Base-by-base conservation (phyloP, 2,113 vertebrate species). In the Capreolus pygargus region DNA sequence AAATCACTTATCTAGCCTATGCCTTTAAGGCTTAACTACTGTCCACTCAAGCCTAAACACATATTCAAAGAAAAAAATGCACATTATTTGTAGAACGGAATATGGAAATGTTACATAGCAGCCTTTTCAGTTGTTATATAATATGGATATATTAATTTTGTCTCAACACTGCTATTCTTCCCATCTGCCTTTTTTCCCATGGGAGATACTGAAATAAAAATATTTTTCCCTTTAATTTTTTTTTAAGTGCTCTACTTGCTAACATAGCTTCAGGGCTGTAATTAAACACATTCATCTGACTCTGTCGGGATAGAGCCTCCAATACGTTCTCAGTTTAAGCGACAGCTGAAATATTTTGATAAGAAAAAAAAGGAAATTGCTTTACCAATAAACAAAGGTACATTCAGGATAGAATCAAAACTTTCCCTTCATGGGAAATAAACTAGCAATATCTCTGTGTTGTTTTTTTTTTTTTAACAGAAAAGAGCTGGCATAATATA, bases 291-390 rank as follows among this genome's bases (percentile, higher is more conserved):
- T 57, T 92, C 95, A 89, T 96, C 83, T 89, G 88, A 89, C 81
- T 94, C 85, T 86, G 95, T 0, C 84, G 89, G 54, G 5, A 97
- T 91, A 98, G 16, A 60, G 6, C 61, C 78, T 91, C 54, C 28
- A 85, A 89, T 81, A 52, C 16, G n/a, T 36, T 90, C 74, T 95
- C 91, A 85, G 84, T 98, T 96, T 58, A 97, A 97, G 95, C 92
- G 97, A 84, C 95, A 97, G 97, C 90, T 98, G 98, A 97, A 98
- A 97, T 91, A 82, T 91, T 98, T 94, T 97, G 98, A 99, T 98
- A 98, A 98, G 95, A 94, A 95, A 98, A 98, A 98, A 97, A 92
- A 98, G 98, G 98, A 99, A 99, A 97, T 64, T 87, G 95, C 15
- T 94, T 70, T 84, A 92, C 93, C 98, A 98, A 98, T 97, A 98